Evolutionary conservation across 2,888 invertebrate genomes (phyloP).

Genomic region (Sepiola atlantica): DNA sequence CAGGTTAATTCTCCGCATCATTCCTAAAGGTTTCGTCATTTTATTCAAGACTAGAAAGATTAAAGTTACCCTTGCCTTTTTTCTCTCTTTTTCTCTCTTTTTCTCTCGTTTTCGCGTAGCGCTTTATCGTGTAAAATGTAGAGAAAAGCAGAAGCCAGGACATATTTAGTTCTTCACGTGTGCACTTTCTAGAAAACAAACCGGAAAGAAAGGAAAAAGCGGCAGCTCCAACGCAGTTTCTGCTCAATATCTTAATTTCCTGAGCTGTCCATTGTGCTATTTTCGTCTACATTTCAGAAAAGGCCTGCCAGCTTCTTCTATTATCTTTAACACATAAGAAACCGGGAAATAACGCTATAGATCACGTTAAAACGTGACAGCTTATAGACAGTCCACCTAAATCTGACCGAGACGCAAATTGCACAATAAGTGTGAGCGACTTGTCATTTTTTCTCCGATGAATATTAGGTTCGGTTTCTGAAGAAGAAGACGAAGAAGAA

Average conservation of each 20-base stretch:
- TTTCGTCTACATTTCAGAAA: neutral
- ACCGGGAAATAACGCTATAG: constrained; percentile 20
- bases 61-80: neutral
- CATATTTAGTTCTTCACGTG: neutral
- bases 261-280: constrained; percentile 14
- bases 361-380: constrained; percentile 15
- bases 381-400: constrained; percentile 32
- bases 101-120: neutral
- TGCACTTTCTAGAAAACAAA: neutral
- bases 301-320: neutral
- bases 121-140: neutral
- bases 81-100: neutral
- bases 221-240: neutral
- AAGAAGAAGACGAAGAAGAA: neutral
- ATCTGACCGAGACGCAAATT: neutral
- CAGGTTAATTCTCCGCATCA: too few relatives aligned
- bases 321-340: neutral
- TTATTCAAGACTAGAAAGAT: neutral
- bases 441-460: neutral
- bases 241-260: constrained; percentile 21
- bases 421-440: neutral
- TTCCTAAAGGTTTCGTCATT: neutral
- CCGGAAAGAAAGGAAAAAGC: neutral
- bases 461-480: neutral
- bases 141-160: neutral